Evolutionary conservation across 2,797 vertebrate species (phyloP), one percentile per base, ranked within the genome.

Genomic region (Acrocephalus scirpaceus): DNA sequence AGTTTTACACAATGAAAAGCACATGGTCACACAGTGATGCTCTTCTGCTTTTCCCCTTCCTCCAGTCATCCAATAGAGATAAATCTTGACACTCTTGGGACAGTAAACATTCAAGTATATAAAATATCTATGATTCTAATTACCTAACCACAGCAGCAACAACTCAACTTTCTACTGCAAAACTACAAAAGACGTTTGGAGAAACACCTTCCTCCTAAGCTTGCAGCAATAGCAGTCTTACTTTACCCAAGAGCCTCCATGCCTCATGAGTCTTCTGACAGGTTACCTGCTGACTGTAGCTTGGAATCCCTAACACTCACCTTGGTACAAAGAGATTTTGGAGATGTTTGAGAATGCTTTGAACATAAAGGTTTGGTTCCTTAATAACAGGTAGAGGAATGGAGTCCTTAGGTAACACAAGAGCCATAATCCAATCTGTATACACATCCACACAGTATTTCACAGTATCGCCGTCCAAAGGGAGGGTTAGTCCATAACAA

Each of bases 391-490:
- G 99, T 90, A 98, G 98, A 85, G 99, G 99, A 95, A 99, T 99
- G 83, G 99, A 99, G 90, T 99, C 98, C 97, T 98, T 98, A 10
- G 98, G 98, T 88, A 98, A 97, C 26, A 99, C 98, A 92, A 99
- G 97, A 65, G 98, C 99, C 98, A 98, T 99, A 94, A 99, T 98
- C 99, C 99, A 99, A 86, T 99, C 99, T 32, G 98, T 99, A 97
- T 99, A 99, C 42, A 99, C 98, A 27, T 99, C 99, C 90, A 99
- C 99, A 87, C 99, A 99, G 75, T 98, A 97, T 90, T 99, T 99
- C 94, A 99, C 99, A 38, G 98, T 99, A 87, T 99, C 99, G 51
- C 98, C 98, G 10, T 99, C 99, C 97, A 99, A 96, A 82, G 99
- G 98, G 78, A 99, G 98, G 9, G 99, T 99, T 93, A 99, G 93